These are phyloP conservation scores for Rhingia campestris DNA, from an alignment of 2,888 invertebrate species.

Conservation along the genomic window DNA sequence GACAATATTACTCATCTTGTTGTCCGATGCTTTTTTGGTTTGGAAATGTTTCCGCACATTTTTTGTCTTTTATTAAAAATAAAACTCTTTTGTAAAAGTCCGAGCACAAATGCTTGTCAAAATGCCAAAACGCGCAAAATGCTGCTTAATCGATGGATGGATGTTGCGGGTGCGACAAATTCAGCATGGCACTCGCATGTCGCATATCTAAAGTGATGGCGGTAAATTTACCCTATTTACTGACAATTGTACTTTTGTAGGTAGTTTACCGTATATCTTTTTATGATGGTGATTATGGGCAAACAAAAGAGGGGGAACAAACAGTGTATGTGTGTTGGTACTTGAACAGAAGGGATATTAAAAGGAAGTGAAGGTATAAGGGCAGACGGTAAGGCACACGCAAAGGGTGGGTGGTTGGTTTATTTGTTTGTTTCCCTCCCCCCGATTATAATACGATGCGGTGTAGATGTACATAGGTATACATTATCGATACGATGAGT, in stretches of 20 bases:
- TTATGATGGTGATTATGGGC: constrained; percentile 56
- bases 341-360: constrained; percentile 30
- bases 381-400: background rate
- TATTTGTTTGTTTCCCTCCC: constrained; percentile 65
- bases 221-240: constrained; percentile 65
- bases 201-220: constrained; percentile 31
- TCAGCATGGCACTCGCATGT: constrained; percentile 14
- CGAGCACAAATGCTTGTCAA: constrained; percentile 60
- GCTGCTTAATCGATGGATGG: constrained; percentile 54
- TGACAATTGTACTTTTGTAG: constrained; percentile 42
- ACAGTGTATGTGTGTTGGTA: constrained; percentile 19
- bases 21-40: constrained; percentile 31
- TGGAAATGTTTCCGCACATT: constrained; percentile 58
- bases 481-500: constrained; percentile 67
- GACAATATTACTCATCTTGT: constrained; percentile 24
- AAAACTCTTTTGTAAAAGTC: constrained; percentile 33
- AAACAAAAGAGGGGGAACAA: background rate
- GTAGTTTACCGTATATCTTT: constrained; percentile 42
- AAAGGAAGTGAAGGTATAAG: constrained; percentile 14
- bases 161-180: constrained; percentile 48
- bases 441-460: constrained; percentile 30
- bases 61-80: constrained; percentile 53
- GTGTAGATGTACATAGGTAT: constrained; percentile 64
- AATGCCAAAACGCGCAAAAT: constrained; percentile 63
- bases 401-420: constrained; percentile 52